phyloP scores from a whole-genome alignment of 2,113 vertebrate genomes.

The Alexandromys fortis region DNA sequence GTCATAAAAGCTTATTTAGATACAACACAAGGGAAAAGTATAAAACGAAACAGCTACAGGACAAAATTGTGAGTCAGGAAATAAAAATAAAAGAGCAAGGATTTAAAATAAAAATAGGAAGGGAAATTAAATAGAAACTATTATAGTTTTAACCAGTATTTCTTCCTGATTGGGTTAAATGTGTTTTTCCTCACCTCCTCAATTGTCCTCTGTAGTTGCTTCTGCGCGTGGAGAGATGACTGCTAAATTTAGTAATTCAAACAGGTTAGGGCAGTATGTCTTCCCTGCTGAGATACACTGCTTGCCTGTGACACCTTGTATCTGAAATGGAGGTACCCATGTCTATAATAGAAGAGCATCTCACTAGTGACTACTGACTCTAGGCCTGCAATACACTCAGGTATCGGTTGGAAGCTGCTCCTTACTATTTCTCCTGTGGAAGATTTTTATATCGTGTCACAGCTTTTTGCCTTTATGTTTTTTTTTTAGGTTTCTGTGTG shows the following conservation, averaged over 20 bases:
- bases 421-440: neutral
- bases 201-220: neutral
- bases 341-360: no score
- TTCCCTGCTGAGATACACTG: neutral
- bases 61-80: neutral
- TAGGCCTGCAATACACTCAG: neutral
- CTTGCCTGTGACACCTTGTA: neutral
- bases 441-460: no score
- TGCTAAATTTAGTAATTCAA: neutral
- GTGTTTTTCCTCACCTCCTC: neutral
- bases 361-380: neutral
- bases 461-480: neutral
- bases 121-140: neutral
- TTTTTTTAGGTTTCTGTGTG: neutral
- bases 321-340: neutral
- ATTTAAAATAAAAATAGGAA: neutral
- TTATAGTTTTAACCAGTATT: neutral
- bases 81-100: neutral
- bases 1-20: neutral
- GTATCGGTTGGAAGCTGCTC: neutral
- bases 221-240: neutral
- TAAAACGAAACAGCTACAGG: neutral
- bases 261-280: neutral
- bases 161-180: neutral
- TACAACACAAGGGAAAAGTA: neutral